These are phyloP conservation scores for Felis catus DNA, from an alignment of 2,113 vertebrate genomes.

Conservation along the genomic window DNA sequence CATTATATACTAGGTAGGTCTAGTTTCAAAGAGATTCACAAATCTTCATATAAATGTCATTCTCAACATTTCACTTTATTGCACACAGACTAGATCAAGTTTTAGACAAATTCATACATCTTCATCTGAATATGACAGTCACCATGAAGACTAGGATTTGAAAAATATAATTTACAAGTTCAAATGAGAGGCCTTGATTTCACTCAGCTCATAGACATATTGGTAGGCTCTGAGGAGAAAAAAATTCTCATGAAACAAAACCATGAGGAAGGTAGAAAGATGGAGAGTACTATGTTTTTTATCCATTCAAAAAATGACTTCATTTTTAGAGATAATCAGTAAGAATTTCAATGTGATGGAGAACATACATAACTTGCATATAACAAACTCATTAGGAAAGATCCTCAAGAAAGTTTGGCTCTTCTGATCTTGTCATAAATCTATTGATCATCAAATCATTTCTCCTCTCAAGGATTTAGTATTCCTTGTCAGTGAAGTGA, in stretches of 20 bases:
- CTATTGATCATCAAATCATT: not conserved
- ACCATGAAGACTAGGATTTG: not conserved
- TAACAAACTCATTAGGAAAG: constrained; percentile 10
- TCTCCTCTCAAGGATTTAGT: not conserved
- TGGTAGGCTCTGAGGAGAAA: not conserved
- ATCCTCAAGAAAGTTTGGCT: not conserved
- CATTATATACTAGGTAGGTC: not conserved
- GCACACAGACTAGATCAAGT: not conserved
- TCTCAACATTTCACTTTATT: constrained; percentile 38
- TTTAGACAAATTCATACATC: constrained; percentile 35
- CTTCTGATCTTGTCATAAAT: not conserved
- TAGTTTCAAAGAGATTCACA: constrained; percentile 1
- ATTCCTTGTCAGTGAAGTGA: not conserved
- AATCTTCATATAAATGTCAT: constrained; percentile 7
- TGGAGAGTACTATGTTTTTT: not conserved
- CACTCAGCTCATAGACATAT: not conserved
- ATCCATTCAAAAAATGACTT: not conserved
- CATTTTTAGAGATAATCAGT: not conserved
- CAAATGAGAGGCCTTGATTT: not conserved
- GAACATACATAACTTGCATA: not conserved
- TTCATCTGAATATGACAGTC: not conserved
- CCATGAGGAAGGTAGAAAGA: not conserved
- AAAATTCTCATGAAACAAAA: not conserved
- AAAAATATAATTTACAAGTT: constrained; percentile 38
- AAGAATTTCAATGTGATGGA: constrained; percentile 9